A percentile compares a stretch with the other conserved stretches of the same genome.
These are phyloP conservation scores for Geopemphigus sp. DNA, from an alignment of 1,140 invertebrate species.

Conservation along the genomic window DNA sequence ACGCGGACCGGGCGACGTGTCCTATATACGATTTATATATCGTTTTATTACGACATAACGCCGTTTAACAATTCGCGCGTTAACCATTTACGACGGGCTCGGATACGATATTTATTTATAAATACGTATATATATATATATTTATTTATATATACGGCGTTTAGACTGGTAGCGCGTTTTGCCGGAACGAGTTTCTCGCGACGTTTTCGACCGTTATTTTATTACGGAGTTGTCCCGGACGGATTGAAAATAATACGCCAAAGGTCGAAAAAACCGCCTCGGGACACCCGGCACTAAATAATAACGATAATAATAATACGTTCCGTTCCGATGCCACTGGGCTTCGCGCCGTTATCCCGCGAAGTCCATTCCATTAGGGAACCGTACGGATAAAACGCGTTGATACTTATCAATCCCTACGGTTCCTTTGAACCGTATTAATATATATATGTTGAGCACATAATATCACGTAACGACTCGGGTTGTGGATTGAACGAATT, in stretches of 20 bases:
- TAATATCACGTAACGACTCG: too few species aligned
- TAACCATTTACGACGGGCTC: too few species aligned
- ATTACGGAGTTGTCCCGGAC: neutral
- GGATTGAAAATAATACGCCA: neutral
- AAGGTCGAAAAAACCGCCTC: neutral
- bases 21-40: too few species aligned
- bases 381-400: constrained; percentile 4
- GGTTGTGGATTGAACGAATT: too few species aligned
- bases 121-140: too few species aligned
- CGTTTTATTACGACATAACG: too few species aligned
- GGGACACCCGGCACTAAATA: neutral
- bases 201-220: neutral
- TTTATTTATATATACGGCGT: too few species aligned
- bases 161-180: too few species aligned
- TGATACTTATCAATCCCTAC: constrained; percentile 2
- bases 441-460: neutral
- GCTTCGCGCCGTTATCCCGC: neutral
- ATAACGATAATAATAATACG: neutral
- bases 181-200: neutral
- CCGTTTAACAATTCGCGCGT: too few species aligned
- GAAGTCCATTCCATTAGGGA: constrained; percentile 31
- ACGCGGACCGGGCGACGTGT: too few species aligned
- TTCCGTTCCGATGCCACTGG: neutral
- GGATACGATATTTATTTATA: too few species aligned
- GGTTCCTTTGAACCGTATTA: neutral